phyloP scores from a whole-genome alignment of 2,113 vertebrate species.

The Tupaia tana region DNA sequence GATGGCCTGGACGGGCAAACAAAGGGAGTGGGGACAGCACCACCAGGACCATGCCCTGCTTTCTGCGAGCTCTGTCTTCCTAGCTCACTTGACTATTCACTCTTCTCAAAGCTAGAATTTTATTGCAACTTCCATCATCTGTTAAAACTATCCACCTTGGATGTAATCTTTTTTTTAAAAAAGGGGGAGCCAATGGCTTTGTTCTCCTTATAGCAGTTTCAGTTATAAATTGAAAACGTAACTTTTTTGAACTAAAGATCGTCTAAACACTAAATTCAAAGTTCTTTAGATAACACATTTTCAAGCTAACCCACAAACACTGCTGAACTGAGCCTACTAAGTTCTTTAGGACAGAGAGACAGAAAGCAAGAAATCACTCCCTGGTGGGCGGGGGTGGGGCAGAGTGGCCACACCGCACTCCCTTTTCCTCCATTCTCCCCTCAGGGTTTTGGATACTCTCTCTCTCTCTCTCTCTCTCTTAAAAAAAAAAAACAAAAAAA shows the following conservation, averaged over 20 bases:
- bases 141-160: neutral
- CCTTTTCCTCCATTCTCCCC: too few relatives aligned
- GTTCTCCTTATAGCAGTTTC: neutral
- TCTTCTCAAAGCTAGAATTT: neutral
- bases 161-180: neutral
- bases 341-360: neutral
- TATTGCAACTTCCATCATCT: neutral
- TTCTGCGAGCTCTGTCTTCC: neutral
- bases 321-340: neutral
- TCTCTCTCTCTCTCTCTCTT: too few relatives aligned
- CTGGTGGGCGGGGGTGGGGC: too few relatives aligned
- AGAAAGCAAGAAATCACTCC: too few relatives aligned
- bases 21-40: neutral
- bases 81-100: too few relatives aligned
- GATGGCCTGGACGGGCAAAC: rapidly evolving
- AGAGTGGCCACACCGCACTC: too few relatives aligned
- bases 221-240: neutral
- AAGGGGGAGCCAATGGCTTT: neutral
- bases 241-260: neutral
- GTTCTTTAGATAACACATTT: neutral
- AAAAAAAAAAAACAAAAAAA: too few relatives aligned
- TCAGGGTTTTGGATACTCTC: too few relatives aligned
- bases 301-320: neutral
- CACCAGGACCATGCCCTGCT: neutral
- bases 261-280: neutral